Evolutionary conservation across 2,113 vertebrate genomes (phyloP), one percentile per base, ranked within the genome.

Genomic region (Nestor notabilis): DNA sequence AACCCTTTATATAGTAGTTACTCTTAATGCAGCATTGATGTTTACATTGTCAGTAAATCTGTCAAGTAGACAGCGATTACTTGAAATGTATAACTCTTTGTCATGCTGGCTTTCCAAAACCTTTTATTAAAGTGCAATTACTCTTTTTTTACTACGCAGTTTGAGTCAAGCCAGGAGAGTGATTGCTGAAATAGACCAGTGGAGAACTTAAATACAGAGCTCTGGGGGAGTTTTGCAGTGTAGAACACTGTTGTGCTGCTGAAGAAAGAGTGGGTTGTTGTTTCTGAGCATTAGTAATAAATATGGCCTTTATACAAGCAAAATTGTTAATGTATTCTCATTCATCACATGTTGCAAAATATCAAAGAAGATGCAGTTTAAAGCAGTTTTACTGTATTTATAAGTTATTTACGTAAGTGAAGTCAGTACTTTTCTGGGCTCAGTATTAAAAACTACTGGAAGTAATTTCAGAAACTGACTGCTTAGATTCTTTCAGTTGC

Each of bases 91-190:
- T 43, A 83, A 84, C 80, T 72, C 69, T 92, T 86, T 83, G 89
- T 93, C 78, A 55, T 69, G 74, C 46, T 96, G 88, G 60, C 61
- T 92, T 95, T 89, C 78, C 76, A 95, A 92, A 96, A 56, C 93
- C 87, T 91, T 94, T 88, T 95, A 89, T 96, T 97, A 90, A 97
- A 96, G 55, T 89, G 50, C 90, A 91, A 70, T 97, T 96, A 87
- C 43, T 92, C 83, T 76, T 77, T n/a, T 53, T 87, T 95, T 84
- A 29, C 84, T 70, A 28, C 91, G 87, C 76, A 89, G 41, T 82
- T 93, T 96, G 56, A 87, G 78, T 90, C 84, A 90, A 93, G 70
- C 83, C 74, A 94, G 87, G 89, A 72, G 17, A 93, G 52, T 29
- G 70, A 80, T 65, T 58, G 72, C 89, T 95, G 23, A 95, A 83